Evolutionary conservation across 2,888 invertebrate genomes (phyloP), one percentile per base, ranked within the genome.

Genomic region (Girardia tigrina): DNA sequence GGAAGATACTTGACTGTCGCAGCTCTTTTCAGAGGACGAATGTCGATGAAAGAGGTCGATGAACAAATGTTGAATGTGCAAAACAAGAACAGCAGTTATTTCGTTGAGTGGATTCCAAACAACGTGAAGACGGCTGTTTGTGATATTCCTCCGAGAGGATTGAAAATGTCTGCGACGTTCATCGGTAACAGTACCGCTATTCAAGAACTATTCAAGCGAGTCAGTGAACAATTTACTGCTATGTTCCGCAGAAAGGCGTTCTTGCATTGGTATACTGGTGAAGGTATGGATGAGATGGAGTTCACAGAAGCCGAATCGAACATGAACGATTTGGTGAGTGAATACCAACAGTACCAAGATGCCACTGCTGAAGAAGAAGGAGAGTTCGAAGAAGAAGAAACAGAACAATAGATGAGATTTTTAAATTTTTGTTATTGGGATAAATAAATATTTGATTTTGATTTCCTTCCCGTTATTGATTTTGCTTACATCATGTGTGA

Each of bases 101-200:
- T 76, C 26, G 75, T 76, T 8, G 76, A 76, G 26, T 76, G 76
- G 76, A 76, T 76, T 29, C 76, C 76, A 1, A 75, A 76, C 23
- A 76, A 76, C 28, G 42, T 42, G 1, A 36, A 76, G 28, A 75
- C 42, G 12, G 76, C 75, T 6, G 76, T 76, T 23, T 76, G 76
- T 27, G 75, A 76, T 29, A 70, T 76, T 36, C 75, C 76, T 16
- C 74, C 36, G 26, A 20, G 42, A 20, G 75, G 75, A 16, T 26
- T 23, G 27, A 26, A 29, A 29, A 29, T 75, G 26, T 76, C 72
- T 14, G 27, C 72, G 12, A 73, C 72, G n/a, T 72, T 75, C 20
- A 71, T 75, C 23, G 75, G 72, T 2, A 75, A 75, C 23, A 73
- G 26, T 6, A 75, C 75, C 20, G 26, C 75, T 14, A 73, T 75